Conservation (phyloP, 2,797 vertebrate genomes). For the Tangara arthus region DNA sequence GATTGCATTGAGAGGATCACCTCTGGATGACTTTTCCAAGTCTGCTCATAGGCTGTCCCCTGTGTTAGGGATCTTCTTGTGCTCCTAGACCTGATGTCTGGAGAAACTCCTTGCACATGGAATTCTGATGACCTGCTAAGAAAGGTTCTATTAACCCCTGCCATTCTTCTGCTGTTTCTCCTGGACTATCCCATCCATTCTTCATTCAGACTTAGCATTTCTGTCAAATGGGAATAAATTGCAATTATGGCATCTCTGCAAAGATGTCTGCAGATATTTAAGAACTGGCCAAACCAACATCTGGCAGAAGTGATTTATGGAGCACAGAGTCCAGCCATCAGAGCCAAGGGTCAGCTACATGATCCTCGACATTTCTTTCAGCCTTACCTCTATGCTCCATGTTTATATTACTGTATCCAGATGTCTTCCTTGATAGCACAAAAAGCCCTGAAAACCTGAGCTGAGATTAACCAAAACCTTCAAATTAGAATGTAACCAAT, state of each 20-base stretch:
- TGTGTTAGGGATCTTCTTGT: neutral
- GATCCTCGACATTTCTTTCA: neutral
- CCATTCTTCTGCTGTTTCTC: neutral
- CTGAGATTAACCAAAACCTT: neutral
- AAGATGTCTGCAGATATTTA: neutral
- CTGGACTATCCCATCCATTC: neutral
- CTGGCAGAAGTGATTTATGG: neutral
- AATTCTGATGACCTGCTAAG: neutral
- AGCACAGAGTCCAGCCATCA: neutral
- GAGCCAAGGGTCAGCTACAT: neutral
- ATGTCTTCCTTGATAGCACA: neutral
- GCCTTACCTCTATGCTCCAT: neutral
- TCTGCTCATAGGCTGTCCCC: accelerated
- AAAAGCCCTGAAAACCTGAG: neutral
- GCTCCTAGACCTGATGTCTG: neutral
- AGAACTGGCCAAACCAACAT: neutral
- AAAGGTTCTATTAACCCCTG: neutral
- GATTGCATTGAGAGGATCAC: neutral
- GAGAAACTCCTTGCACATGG: neutral
- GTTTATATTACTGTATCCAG: neutral
- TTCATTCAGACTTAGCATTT: neutral
- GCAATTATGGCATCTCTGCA: neutral
- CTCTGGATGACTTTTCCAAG: neutral
- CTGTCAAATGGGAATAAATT: neutral
- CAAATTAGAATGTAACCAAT: neutral